phyloP scores from a whole-genome alignment of 2,888 invertebrate species.

The Auanema sp. region DNA sequence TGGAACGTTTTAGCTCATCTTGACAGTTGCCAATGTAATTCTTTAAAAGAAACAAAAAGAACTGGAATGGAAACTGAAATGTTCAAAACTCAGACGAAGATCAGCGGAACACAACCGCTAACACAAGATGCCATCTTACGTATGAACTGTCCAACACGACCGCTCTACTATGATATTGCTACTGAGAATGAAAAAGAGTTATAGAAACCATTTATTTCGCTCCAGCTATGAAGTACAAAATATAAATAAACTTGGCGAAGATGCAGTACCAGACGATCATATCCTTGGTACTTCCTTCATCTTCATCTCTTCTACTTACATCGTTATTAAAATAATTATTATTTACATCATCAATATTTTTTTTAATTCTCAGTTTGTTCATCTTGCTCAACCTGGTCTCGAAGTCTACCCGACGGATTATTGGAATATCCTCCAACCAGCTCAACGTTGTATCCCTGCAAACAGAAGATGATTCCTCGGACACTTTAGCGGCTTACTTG shows the following conservation, averaged over 20 bases:
- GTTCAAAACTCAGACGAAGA: no score
- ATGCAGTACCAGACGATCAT: conserved; percentile 13
- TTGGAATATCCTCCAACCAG: conserved; percentile 38
- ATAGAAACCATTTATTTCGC: conserved; percentile 13
- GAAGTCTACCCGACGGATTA: conserved; percentile 25
- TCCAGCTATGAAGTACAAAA: conserved; percentile 20
- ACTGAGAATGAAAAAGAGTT: no score
- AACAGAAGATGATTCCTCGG: neutral
- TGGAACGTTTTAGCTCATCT: no score
- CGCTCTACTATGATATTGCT: no score
- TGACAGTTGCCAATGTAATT: no score
- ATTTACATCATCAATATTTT: conserved; percentile 14
- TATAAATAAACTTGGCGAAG: conserved; percentile 17
- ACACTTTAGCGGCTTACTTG: no score
- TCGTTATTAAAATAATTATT: neutral
- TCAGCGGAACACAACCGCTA: no score
- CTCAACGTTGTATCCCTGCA: conserved; percentile 41
- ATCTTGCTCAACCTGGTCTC: conserved; percentile 21
- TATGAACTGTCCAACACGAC: no score
- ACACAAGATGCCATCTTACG: no score
- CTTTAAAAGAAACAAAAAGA: no score
- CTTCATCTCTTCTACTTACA: conserved; percentile 2
- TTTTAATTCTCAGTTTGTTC: conserved; percentile 1
- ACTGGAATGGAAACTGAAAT: no score
- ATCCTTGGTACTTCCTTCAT: conserved; percentile 2